These are phyloP conservation scores for Chymomyza procnemis DNA, from an alignment of 2,888 invertebrate species.

Conservation along the genomic window DNA sequence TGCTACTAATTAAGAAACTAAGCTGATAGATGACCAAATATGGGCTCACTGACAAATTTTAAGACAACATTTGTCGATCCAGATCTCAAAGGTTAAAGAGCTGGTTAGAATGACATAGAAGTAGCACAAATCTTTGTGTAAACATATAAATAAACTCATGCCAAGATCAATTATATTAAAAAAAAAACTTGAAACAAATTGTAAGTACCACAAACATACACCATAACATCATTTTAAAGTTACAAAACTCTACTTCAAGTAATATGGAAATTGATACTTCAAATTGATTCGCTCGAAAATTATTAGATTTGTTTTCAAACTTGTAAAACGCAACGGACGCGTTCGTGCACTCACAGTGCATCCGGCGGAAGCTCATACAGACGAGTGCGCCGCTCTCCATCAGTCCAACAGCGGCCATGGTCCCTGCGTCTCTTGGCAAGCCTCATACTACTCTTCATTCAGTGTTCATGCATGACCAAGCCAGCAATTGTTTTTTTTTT, in stretches of 20 bases:
- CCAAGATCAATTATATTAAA: too few relatives aligned
- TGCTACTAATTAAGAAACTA: too few relatives aligned
- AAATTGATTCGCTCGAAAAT: conserved; percentile 48
- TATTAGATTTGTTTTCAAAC: conserved; percentile 55
- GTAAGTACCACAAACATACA: background rate
- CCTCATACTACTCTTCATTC: conserved; percentile 41
- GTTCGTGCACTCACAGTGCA: conserved; percentile 50
- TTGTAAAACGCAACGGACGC: conserved; percentile 28
- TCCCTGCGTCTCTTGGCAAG: background rate
- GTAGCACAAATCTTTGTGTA: too few relatives aligned
- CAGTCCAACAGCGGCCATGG: conserved; percentile 1
- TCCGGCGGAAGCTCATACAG: conserved; percentile 46
- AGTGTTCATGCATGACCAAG: conserved; percentile 62
- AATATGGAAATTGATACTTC: background rate
- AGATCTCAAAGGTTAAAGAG: too few relatives aligned
- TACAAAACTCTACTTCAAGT: background rate
- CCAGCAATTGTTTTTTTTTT: conserved; percentile 28
- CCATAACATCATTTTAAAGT: background rate
- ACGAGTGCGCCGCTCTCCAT: conserved; percentile 20
- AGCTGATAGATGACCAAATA: too few relatives aligned
- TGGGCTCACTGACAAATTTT: too few relatives aligned
- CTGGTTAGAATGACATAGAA: too few relatives aligned
- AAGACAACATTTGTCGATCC: too few relatives aligned
- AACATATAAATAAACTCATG: too few relatives aligned
- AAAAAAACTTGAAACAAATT: too few relatives aligned